Conservation (phyloP, 2,113 vertebrate genomes). For the Pristiophorus japonicus region DNA sequence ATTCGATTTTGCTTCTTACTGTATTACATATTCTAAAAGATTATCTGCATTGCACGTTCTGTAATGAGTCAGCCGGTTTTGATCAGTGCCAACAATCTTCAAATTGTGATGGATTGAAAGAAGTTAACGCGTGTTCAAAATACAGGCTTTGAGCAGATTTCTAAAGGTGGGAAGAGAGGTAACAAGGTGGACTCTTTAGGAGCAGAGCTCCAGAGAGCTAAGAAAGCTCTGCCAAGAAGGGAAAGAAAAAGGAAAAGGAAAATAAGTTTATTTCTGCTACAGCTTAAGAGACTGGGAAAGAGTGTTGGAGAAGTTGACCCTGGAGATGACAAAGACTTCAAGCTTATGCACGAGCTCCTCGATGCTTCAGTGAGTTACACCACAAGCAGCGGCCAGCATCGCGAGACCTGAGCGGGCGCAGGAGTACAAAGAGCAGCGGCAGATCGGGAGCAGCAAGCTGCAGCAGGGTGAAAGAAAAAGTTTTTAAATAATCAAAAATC, state of each 20-base stretch:
- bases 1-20: background rate
- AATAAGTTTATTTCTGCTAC: background rate
- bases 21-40: background rate
- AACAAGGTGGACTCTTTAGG: background rate
- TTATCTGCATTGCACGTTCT: background rate
- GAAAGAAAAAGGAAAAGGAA: background rate
- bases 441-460: too few relatives aligned
- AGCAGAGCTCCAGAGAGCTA: background rate
- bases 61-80: background rate
- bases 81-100: background rate
- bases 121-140: background rate
- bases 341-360: background rate
- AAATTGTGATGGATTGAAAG: background rate
- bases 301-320: background rate
- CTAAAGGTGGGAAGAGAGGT: background rate
- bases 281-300: background rate
- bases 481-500: too few relatives aligned
- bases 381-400: too few relatives aligned
- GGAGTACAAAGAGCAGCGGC: too few relatives aligned
- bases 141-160: background rate
- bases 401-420: too few relatives aligned
- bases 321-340: background rate
- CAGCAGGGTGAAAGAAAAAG: too few relatives aligned
- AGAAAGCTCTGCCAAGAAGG: background rate
- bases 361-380: background rate